Conservation (phyloP, 2,888 invertebrate genomes). For the Alviniconcha strummeri region DNA sequence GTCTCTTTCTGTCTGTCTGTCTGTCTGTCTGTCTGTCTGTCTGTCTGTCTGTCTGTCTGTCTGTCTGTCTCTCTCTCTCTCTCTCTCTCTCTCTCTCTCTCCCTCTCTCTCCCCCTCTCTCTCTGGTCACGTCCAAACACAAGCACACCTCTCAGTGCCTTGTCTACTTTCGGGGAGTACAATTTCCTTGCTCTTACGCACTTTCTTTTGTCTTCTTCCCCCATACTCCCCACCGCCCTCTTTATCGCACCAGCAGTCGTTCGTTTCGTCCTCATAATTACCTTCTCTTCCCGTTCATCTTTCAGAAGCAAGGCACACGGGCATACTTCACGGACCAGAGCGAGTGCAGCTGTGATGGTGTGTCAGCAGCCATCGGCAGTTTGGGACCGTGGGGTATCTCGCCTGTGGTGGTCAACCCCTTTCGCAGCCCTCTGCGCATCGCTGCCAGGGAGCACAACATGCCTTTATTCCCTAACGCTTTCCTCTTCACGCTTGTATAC, state of each 20-base stretch:
- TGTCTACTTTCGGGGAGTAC: too few species aligned
- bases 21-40: too few species aligned
- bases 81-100: background rate
- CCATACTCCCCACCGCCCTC: background rate
- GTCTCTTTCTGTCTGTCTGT: background rate
- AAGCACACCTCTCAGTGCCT: too few species aligned
- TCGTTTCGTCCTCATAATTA: background rate
- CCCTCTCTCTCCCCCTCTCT: background rate
- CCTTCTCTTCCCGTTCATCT: background rate
- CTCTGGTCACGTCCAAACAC: background rate
- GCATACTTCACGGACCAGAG: conserved; percentile 69
- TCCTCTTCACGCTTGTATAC: conserved; percentile 44
- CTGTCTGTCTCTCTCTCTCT: background rate
- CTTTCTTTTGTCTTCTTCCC: background rate
- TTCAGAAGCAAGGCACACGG: conserved; percentile 44
- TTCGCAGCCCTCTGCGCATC: conserved; percentile 64
- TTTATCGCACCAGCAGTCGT: background rate
- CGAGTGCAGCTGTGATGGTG: conserved; percentile 61
- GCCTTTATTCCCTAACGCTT: conserved; percentile 68
- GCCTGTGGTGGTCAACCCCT: conserved; percentile 62
- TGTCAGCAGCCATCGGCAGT: conserved; percentile 48
- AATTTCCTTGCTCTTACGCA: background rate
- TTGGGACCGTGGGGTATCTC: conserved; percentile 49
- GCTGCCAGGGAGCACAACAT: conserved; percentile 58
- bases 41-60: too few species aligned